Evolutionary conservation across 1,140 invertebrate genomes (phyloP).

Genomic region (Penaeus chinensis): DNA sequence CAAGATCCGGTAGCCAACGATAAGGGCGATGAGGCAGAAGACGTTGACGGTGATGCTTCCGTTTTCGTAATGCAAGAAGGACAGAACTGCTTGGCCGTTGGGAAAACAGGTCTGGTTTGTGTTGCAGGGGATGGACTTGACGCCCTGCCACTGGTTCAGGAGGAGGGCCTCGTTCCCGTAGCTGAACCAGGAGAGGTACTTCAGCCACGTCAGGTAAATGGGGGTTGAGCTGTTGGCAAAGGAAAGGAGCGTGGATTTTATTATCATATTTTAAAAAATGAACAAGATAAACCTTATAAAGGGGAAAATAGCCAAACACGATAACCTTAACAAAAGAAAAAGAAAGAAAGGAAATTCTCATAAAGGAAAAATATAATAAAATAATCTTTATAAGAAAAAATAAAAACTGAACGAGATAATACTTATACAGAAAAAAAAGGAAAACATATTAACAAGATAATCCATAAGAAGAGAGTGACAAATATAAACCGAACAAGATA

Average conservation of each 20-base stretch:
- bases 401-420: no score
- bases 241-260: no score
- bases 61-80: conserved; percentile 51
- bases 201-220: conserved; percentile 48
- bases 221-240: conserved; percentile 34
- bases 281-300: no score
- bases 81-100: conserved; percentile 48
- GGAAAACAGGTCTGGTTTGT: conserved; percentile 45
- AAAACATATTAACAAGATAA: no score
- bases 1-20: conserved; percentile 17
- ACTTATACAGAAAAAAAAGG: no score
- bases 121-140: conserved; percentile 43
- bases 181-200: conserved; percentile 57
- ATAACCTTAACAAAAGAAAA: not conserved
- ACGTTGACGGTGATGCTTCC: conserved; percentile 27
- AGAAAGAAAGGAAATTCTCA: not conserved
- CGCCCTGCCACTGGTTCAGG: conserved; percentile 51
- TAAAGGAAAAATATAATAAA: not conserved
- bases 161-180: conserved; percentile 56
- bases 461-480: no score
- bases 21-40: conserved; percentile 17
- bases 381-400: no score
- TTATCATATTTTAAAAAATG: no score
- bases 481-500: no score
- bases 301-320: not conserved